These are phyloP conservation scores for Leptinotarsa rubiginosa DNA, from an alignment of 2,888 invertebrate species.

Conservation along the genomic window DNA sequence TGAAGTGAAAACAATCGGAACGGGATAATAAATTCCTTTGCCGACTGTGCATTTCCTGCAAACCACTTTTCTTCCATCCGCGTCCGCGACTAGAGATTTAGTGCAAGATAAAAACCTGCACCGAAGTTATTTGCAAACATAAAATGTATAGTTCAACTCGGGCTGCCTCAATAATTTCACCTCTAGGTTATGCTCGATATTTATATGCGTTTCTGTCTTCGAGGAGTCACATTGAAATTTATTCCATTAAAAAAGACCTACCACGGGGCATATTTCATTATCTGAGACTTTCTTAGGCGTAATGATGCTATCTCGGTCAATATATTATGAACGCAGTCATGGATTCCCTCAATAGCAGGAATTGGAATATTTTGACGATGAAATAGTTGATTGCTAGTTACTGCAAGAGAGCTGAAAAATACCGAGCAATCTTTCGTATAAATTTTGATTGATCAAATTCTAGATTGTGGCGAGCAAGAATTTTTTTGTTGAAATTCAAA, in stretches of 20 bases:
- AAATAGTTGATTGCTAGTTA: background rate
- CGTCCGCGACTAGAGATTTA: conserved; percentile 17
- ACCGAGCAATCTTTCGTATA: too few species aligned
- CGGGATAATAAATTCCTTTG: background rate
- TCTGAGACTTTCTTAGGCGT: conserved; percentile 32
- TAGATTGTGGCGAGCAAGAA: too few species aligned
- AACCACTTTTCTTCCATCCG: background rate
- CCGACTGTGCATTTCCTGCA: background rate
- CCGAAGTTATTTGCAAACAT: conserved; percentile 28
- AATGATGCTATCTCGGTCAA: conserved; percentile 29
- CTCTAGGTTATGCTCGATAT: conserved; percentile 32
- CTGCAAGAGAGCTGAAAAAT: too few species aligned
- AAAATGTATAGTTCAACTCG: conserved; percentile 18
- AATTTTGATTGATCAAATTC: too few species aligned
- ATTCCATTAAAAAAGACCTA: conserved; percentile 35
- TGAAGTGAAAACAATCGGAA: background rate
- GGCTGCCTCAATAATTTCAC: conserved; percentile 29
- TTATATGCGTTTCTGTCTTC: conserved; percentile 31
- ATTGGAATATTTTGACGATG: background rate
- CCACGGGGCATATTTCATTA: conserved; percentile 35
- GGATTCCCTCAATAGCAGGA: conserved; percentile 10
- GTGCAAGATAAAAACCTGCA: conserved; percentile 25
- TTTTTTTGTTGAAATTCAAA: too few species aligned
- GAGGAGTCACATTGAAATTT: conserved; percentile 32
- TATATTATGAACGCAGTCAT: conserved; percentile 24